phyloP scores from a whole-genome alignment of 2,113 vertebrate genomes.

The Pterocles gutturalis region DNA sequence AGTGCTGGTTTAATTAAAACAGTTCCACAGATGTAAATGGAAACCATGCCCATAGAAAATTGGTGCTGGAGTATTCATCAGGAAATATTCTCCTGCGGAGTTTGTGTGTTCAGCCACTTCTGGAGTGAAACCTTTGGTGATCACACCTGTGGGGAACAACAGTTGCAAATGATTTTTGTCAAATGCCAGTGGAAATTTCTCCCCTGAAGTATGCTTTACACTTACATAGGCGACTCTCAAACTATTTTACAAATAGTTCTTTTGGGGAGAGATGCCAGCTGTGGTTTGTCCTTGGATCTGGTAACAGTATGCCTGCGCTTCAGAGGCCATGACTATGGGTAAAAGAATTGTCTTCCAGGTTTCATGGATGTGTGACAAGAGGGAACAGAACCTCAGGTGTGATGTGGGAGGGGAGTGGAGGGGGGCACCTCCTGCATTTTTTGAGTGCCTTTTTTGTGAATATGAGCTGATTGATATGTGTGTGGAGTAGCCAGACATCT shows the following conservation, averaged over 20 bases:
- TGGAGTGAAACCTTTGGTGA: neutral
- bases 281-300: neutral
- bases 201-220: neutral
- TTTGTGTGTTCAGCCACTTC: neutral
- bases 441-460: neutral
- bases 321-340: neutral
- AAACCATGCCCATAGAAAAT: neutral
- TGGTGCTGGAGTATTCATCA: neutral
- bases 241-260: neutral
- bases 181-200: slow-evolving; percentile 14
- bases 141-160: neutral
- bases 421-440: neutral
- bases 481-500: neutral
- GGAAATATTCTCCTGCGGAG: neutral
- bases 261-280: neutral
- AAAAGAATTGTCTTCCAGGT: neutral
- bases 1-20: neutral
- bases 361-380: neutral
- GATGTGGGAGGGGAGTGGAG: neutral
- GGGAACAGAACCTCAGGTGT: neutral
- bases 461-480: neutral
- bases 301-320: neutral
- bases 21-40: neutral
- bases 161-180: neutral
- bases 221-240: neutral